A percentile compares a stretch with the other conserved stretches of the same genome.
phyloP scores from a whole-genome alignment of 1,140 invertebrate genomes.

The Mactra quadrangularis region DNA sequence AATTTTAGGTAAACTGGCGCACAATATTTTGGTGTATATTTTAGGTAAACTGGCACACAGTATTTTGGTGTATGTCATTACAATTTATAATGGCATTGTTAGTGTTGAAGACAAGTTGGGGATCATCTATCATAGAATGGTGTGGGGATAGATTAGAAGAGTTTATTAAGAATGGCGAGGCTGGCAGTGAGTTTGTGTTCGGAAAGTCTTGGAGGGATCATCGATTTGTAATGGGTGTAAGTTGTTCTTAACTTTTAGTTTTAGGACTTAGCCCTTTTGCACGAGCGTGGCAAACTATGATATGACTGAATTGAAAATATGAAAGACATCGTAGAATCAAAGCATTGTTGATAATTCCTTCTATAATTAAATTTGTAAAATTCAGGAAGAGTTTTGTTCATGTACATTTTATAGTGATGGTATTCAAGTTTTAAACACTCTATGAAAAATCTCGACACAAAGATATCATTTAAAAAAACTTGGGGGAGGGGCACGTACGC shows the following conservation, averaged over 20 bases:
- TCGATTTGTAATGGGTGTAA: conserved; percentile 78
- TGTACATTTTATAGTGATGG: too few species aligned
- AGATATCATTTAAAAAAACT: too few species aligned
- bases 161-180: conserved; percentile 91
- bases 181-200: conserved; percentile 93
- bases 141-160: conserved; percentile 88
- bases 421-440: too few species aligned
- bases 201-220: conserved; percentile 85
- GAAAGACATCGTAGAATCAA: not conserved
- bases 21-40: too few species aligned
- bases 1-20: too few species aligned
- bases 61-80: conserved; percentile 89
- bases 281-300: too few species aligned
- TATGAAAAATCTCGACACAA: too few species aligned
- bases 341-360: conserved; percentile 1
- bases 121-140: conserved; percentile 91
- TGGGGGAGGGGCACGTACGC: too few species aligned
- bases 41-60: conserved; percentile 79
- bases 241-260: conserved; percentile 2
- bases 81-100: conserved; percentile 94
- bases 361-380: too few species aligned
- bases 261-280: too few species aligned
- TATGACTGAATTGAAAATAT: too few species aligned
- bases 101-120: conserved; percentile 92
- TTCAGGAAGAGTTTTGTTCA: too few species aligned